Conservation (phyloP, 2,113 vertebrate species). For the Strix uralensis region DNA sequence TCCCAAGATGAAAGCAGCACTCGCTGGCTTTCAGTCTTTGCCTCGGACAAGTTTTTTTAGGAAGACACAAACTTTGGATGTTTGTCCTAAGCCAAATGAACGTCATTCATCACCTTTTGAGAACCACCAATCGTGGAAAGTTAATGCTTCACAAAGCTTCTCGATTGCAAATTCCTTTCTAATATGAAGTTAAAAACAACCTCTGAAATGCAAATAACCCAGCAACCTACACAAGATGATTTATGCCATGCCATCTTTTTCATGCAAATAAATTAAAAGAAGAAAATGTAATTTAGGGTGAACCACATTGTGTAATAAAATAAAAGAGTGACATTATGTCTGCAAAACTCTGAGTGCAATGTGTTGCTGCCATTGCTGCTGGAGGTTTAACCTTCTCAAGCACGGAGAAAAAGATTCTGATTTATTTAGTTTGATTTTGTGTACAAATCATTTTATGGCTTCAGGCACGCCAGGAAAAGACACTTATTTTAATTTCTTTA, state of each 20-base stretch:
- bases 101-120: background rate
- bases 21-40: background rate
- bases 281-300: conserved; percentile 38
- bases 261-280: conserved; percentile 60
- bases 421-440: background rate
- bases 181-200: conserved; percentile 55
- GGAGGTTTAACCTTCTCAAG: background rate
- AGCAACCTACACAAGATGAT: conserved; percentile 24
- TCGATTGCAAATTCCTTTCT: conserved; percentile 27
- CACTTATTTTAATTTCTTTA: background rate
- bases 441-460: background rate
- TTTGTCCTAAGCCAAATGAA: background rate
- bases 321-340: background rate
- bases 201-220: conserved; percentile 63
- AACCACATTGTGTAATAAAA: background rate
- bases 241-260: conserved; percentile 33
- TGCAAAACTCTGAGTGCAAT: background rate
- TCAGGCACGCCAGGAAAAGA: background rate
- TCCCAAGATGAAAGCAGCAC: background rate
- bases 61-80: background rate
- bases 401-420: background rate
- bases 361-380: background rate
- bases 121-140: background rate
- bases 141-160: conserved; percentile 24
- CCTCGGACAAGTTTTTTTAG: background rate